Conservation (phyloP, 2,113 vertebrate genomes). For the Synchiropus splendidus region DNA sequence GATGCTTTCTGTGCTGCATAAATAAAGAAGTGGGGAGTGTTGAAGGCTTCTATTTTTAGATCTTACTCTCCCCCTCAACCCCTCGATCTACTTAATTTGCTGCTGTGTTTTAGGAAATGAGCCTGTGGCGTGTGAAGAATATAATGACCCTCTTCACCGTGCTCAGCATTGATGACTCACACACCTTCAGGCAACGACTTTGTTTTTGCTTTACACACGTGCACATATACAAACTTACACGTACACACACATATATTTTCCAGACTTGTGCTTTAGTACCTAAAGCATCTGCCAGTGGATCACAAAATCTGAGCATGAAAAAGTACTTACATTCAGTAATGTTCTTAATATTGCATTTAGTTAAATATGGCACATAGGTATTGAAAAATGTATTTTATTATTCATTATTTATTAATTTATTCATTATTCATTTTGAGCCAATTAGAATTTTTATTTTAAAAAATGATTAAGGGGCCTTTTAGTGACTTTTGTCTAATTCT, state of each 20-base stretch:
- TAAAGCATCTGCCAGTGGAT: too few relatives aligned
- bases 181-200: constrained; percentile 38
- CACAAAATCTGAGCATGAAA: too few relatives aligned
- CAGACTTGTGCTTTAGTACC: too few relatives aligned
- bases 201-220: constrained; percentile 21
- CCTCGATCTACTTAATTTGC: constrained; percentile 51
- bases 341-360: too few relatives aligned
- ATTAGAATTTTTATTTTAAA: too few relatives aligned
- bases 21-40: constrained; percentile 37
- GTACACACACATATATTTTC: constrained; percentile 9
- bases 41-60: constrained; percentile 53
- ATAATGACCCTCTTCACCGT: constrained; percentile 59
- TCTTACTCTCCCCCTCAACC: neutral
- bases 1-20: constrained; percentile 25
- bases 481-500: too few relatives aligned
- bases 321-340: too few relatives aligned
- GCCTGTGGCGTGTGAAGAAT: constrained; percentile 55
- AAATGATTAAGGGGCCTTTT: too few relatives aligned
- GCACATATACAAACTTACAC: constrained; percentile 11
- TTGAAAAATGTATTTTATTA: too few relatives aligned
- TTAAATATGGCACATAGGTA: too few relatives aligned
- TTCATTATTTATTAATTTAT: too few relatives aligned
- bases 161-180: constrained; percentile 58
- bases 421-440: too few relatives aligned
- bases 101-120: constrained; percentile 63